Evolutionary conservation across 2,888 invertebrate species (phyloP).

Genomic region (Cyrtodaria siliqua): DNA sequence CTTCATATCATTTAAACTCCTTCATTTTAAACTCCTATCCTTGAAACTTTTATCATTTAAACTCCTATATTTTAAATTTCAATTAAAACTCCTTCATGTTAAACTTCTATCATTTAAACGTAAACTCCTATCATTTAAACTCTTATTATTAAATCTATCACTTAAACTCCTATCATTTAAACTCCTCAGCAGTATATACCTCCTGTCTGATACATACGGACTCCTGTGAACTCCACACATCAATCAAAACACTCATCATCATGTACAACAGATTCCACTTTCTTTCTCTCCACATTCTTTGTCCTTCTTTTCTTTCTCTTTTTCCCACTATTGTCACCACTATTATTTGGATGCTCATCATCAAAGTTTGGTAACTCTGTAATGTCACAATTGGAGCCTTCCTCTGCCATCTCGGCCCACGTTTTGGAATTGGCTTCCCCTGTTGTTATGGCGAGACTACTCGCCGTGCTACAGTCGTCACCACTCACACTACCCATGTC

Average conservation of each 20-base stretch:
- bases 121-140: no score
- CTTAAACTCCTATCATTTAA: no score
- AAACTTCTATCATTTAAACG: no score
- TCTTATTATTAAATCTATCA: no score
- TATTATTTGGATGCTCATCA: not conserved
- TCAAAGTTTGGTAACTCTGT: slow-evolving; percentile 35
- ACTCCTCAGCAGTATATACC: not conserved
- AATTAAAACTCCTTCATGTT: no score
- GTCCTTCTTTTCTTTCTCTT: slow-evolving; percentile 20
- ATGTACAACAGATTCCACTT: slow-evolving; percentile 36
- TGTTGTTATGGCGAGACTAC: slow-evolving; percentile 5
- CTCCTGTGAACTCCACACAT: not conserved
- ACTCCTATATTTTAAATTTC: no score
- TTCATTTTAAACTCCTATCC: no score
- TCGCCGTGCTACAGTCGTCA: slow-evolving; percentile 1
- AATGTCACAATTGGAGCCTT: slow-evolving; percentile 31
- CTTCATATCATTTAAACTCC: no score
- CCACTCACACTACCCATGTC: not conserved
- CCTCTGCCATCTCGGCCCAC: slow-evolving; percentile 58
- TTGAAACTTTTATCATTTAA: no score
- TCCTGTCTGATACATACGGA: not conserved
- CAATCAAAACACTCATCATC: slow-evolving; percentile 54
- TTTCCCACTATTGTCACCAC: not conserved
- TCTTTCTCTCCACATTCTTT: slow-evolving; percentile 2
- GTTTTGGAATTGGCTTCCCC: slow-evolving; percentile 32